Base-by-base conservation (phyloP, 2,888 invertebrate genomes). In the Campaea margaritaria region DNA sequence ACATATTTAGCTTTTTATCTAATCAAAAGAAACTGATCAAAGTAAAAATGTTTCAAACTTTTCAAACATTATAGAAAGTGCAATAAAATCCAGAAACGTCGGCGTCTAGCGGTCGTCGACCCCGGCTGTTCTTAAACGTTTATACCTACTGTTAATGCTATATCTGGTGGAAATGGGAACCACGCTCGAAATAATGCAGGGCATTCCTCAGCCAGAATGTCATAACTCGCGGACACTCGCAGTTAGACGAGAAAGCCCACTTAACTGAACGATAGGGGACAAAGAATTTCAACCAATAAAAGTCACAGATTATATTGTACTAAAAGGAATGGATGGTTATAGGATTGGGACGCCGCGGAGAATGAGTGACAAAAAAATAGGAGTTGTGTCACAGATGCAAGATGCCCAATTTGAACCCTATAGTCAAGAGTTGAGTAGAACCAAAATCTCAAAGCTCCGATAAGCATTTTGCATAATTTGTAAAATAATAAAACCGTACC, bases 61-160 rank as follows among this genome's bases (percentile, higher is more conserved):
- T 65, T 62, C 56, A 68, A 71, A 70, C 64, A 66, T 16, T 62
- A 63, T 61, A 69, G 69, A 76, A 69, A 73, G 72, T 63, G 67
- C 69, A 70, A 68, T 64, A 70, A 73, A 70, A 74, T 68, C 67
- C 73, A 69, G 62, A 58, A 70, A 71, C 65, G 62, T 71, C 65
- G 62, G 64, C 62, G 64, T 61, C 68, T 48, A 81, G 82, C 53
- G 83, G 82, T 84, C 80, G 70, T 74, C 67, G 82, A 75, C 76
- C 87, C 54, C 65, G 50, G 50, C 36, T 58, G 59, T 49, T 62
- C 60, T 56, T 66, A 64, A 54, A 62, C 58, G 65, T 64, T 67
- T 65, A 62, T 55, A 58, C 55, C 60, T 68, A 66, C 59, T 50
- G 38, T 31, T 46, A 60, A 16, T 28, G 51, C 60, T 61, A 61